These are phyloP conservation scores for Pachyuromys duprasi DNA, from an alignment of 2,797 vertebrate genomes.

Conservation along the genomic window DNA sequence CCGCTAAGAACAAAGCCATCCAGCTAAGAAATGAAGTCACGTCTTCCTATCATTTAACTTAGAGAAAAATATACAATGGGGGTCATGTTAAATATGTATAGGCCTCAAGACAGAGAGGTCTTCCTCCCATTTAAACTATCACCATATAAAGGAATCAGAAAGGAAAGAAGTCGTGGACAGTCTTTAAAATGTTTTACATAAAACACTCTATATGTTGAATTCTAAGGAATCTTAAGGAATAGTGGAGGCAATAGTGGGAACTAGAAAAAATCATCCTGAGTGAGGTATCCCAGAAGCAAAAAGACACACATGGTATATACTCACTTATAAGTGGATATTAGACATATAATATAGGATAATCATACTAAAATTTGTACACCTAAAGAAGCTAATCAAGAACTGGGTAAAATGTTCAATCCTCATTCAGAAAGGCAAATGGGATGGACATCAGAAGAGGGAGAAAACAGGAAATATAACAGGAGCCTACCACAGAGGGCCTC, in stretches of 20 bases:
- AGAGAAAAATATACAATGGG: conserved; percentile 22
- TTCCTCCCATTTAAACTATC: neutral
- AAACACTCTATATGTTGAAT: conserved; percentile 23
- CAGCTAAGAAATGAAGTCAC: conserved; percentile 54
- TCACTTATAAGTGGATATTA: too few species aligned
- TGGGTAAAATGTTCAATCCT: too few species aligned
- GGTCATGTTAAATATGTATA: conserved; percentile 7
- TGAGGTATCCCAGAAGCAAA: too few species aligned
- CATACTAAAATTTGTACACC: too few species aligned
- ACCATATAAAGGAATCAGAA: conserved; percentile 18
- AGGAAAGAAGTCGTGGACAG: neutral
- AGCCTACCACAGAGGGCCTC: too few species aligned
- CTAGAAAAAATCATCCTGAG: too few species aligned
- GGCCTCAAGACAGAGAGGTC: neutral
- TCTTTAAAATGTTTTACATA: conserved; percentile 12
- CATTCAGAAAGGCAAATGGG: too few species aligned
- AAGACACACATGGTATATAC: too few species aligned
- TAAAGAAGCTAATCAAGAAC: too few species aligned
- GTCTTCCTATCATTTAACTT: conserved; percentile 43
- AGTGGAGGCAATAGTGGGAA: neutral
- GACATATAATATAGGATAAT: too few species aligned
- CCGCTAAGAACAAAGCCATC: conserved; percentile 1
- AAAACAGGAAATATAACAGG: too few species aligned
- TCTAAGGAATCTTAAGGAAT: conserved; percentile 45
- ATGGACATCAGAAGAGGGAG: too few species aligned